These are phyloP conservation scores for Drosophila setosimentum DNA, from an alignment of 2,888 invertebrate genomes.

Conservation along the genomic window DNA sequence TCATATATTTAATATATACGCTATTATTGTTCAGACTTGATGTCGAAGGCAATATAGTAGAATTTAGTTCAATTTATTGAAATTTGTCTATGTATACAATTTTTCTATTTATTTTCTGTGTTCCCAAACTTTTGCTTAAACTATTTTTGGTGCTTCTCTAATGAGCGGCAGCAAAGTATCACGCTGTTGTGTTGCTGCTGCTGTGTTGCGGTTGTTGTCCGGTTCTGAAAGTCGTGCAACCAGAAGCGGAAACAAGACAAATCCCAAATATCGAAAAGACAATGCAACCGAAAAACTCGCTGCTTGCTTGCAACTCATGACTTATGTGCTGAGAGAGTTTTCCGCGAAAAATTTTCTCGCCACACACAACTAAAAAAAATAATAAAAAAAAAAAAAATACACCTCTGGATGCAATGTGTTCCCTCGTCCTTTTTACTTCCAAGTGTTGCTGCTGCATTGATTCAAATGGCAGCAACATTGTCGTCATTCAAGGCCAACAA, in stretches of 20 bases:
- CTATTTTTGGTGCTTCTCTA: slow-evolving; percentile 37
- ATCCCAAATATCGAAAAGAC: slow-evolving; percentile 49
- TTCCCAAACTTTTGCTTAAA: slow-evolving; percentile 29
- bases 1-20: neutral
- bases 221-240: slow-evolving; percentile 52
- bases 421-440: neutral
- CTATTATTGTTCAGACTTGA: neutral
- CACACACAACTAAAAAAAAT: slow-evolving; percentile 23
- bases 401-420: slow-evolving; percentile 39
- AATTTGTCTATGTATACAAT: neutral
- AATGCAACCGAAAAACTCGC: slow-evolving; percentile 39
- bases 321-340: slow-evolving; percentile 65
- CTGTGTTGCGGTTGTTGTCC: slow-evolving; percentile 31
- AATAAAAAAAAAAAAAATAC: slow-evolving; percentile 39
- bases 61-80: neutral
- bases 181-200: slow-evolving; percentile 23
- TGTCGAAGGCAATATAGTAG: neutral
- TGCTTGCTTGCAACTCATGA: slow-evolving; percentile 50
- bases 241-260: slow-evolving; percentile 58
- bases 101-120: slow-evolving; percentile 11
- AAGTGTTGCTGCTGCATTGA: slow-evolving; percentile 28
- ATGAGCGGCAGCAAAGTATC: slow-evolving; percentile 51
- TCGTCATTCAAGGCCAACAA: slow-evolving; percentile 73
- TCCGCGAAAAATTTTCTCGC: slow-evolving; percentile 69
- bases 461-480: slow-evolving; percentile 61